Percentiles rank a stretch among this genome's conserved stretches.
Conservation (phyloP, 1,140 invertebrate species). For the Drosophila teissieri region DNA sequence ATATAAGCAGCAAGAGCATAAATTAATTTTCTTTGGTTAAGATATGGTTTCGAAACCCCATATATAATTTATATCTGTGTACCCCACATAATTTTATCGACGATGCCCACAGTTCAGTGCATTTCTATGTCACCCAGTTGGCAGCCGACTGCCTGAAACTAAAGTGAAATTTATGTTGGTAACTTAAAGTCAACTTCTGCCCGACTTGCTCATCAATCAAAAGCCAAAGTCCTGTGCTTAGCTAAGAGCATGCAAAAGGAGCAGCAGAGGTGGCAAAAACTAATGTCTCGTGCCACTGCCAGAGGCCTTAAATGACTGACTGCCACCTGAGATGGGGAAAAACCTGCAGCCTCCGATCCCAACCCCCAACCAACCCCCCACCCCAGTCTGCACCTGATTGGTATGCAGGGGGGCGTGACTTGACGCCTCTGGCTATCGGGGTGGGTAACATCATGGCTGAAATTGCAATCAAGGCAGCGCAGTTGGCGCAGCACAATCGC, state of each 20-base stretch:
- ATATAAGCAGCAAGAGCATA: too few species aligned
- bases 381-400: slow-evolving; percentile 44
- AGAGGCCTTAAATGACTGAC: slow-evolving; percentile 67
- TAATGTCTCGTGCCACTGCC: slow-evolving; percentile 65
- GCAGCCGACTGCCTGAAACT: slow-evolving; percentile 33
- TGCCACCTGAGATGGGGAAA: slow-evolving; percentile 35
- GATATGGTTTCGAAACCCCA: neutral
- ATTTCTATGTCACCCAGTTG: slow-evolving; percentile 39
- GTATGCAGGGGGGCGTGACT: slow-evolving; percentile 48
- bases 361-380: neutral
- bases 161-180: slow-evolving; percentile 39
- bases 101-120: slow-evolving; percentile 49
- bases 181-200: slow-evolving; percentile 44
- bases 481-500: slow-evolving; percentile 70
- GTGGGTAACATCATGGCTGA: slow-evolving; percentile 40
- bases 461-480: slow-evolving; percentile 75
- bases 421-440: slow-evolving; percentile 17
- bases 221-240: slow-evolving; percentile 44
- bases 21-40: neutral
- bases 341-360: neutral
- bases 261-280: slow-evolving; percentile 13
- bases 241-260: slow-evolving; percentile 7
- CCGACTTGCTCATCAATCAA: slow-evolving; percentile 55
- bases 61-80: slow-evolving; percentile 8
- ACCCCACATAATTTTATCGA: slow-evolving; percentile 46